Evolutionary conservation across 1,140 invertebrate genomes (phyloP), one percentile per base, ranked within the genome.

Genomic region (Drosophila subpulchrella): DNA sequence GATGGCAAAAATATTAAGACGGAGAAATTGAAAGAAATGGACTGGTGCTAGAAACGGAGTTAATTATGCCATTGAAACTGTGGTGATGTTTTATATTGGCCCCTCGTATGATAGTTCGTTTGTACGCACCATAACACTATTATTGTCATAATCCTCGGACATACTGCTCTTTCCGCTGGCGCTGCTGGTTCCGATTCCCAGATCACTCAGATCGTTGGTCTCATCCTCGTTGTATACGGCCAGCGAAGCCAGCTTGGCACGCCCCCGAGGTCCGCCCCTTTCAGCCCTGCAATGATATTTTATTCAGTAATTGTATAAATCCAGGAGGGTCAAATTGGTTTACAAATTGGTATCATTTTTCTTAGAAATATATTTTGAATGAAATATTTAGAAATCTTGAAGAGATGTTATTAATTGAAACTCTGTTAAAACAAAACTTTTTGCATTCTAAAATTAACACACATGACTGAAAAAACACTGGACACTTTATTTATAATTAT

Each of bases 131-230:
- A 95, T 93, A 78, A 95, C 93, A 88, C 95, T 95, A 73, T 96
- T 95, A 66, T 94, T 95, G 82, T 96, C 95, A 70, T 95, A 95
- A 91, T 96, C 95, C 70, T 95, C 95, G 70, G 95, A 95, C 51
- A 95, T 94, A 82, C 95, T 96, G 91, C 95, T 95, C 74, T 96
- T 96, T 81, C 94, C 95, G 74, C 94, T 95, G 75, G 95, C 95
- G 81, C 96, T 96, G 91, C 95, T 96, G 62, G 95, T 96, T 58
- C 96, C 95, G 78, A 97, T 96, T 38, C 96, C 96, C 78, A 97
- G 94, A 92, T 97, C 96, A 75, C 95, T 96, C 46, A 97, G 93
- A 92, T 97, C 96, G 81, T 97, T 96, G 17, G 95, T 94, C 83
- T 97, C 96, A 72, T 97, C 96, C 75, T 97, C 96, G 75, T 93